Percentiles rank a stretch among this genome's conserved stretches.
Conservation (phyloP, 2,888 invertebrate genomes). For the Habrosyne pyritoides region DNA sequence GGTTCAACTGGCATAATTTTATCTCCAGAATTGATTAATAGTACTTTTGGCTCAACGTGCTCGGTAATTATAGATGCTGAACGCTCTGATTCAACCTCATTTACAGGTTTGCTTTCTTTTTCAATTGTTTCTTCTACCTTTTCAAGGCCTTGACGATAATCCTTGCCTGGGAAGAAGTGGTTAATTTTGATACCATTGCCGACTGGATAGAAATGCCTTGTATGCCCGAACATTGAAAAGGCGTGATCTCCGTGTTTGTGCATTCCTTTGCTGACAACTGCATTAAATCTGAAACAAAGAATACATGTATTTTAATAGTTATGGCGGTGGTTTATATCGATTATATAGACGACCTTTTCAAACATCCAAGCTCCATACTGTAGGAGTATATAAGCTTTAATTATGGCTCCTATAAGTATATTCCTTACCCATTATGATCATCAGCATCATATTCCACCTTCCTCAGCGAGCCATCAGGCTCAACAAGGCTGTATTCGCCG, state of each 20-base stretch:
- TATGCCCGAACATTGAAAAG: slow-evolving; percentile 61
- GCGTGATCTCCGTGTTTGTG: slow-evolving; percentile 71
- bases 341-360: too few relatives aligned
- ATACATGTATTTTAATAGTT: slow-evolving; percentile 12
- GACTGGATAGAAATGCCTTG: slow-evolving; percentile 62
- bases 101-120: slow-evolving; percentile 45
- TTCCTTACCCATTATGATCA: slow-evolving; percentile 82
- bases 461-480: slow-evolving; percentile 82
- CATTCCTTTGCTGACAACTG: slow-evolving; percentile 78
- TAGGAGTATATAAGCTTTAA: too few relatives aligned
- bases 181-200: slow-evolving; percentile 69
- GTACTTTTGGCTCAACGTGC: slow-evolving; percentile 30
- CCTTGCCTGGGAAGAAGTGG: slow-evolving; percentile 66
- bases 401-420: too few relatives aligned
- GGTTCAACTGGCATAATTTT: slow-evolving; percentile 41
- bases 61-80: slow-evolving; percentile 2
- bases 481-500: slow-evolving; percentile 82
- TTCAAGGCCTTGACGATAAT: slow-evolving; percentile 36
- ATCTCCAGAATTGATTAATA: slow-evolving; percentile 32
- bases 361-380: too few relatives aligned
- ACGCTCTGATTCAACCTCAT: slow-evolving; percentile 39
- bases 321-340: too few relatives aligned
- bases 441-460: slow-evolving; percentile 84
- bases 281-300: slow-evolving; percentile 76
- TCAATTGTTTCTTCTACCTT: slow-evolving; percentile 21